Conservation (phyloP, 2,797 vertebrate genomes). For the Sebastiscus albofasciatus region DNA sequence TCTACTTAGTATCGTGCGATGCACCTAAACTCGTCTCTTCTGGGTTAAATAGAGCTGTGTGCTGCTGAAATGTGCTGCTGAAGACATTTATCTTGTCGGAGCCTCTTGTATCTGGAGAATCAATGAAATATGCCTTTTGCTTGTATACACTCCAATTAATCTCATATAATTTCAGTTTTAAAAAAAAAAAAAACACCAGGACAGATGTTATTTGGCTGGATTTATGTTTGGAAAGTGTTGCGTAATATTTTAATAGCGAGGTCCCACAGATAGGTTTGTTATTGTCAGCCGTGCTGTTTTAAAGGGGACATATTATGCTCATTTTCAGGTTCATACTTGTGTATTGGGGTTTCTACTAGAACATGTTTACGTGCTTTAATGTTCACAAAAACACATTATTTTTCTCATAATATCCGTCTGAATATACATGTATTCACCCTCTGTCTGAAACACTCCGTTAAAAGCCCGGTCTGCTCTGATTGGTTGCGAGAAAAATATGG, state of each 20-base stretch:
- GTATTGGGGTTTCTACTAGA: fast-evolving
- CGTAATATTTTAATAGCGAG: neutral
- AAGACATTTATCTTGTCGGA: slow-evolving; percentile 20
- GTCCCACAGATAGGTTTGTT: neutral
- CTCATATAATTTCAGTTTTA: neutral
- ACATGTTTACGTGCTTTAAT: too few relatives aligned
- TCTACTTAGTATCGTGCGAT: slow-evolving; percentile 44
- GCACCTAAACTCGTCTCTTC: slow-evolving; percentile 31
- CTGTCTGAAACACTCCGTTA: too few relatives aligned
- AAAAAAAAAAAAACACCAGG: neutral
- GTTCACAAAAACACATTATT: too few relatives aligned
- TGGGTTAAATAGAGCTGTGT: slow-evolving; percentile 36
- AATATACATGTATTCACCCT: too few relatives aligned
- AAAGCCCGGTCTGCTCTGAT: too few relatives aligned
- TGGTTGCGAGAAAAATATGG: too few relatives aligned
- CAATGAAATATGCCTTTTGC: slow-evolving; percentile 9
- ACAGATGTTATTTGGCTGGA: neutral
- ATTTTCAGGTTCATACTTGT: too few relatives aligned
- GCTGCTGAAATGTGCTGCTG: slow-evolving; percentile 9
- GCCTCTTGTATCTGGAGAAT: neutral
- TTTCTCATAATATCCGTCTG: too few relatives aligned
- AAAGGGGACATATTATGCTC: too few relatives aligned
- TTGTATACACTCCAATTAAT: slow-evolving; percentile 9
- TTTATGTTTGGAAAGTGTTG: neutral
- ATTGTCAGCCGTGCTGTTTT: neutral